Base-by-base conservation (phyloP, 1,140 invertebrate genomes). In the Trachelipus rathkii region DNA sequence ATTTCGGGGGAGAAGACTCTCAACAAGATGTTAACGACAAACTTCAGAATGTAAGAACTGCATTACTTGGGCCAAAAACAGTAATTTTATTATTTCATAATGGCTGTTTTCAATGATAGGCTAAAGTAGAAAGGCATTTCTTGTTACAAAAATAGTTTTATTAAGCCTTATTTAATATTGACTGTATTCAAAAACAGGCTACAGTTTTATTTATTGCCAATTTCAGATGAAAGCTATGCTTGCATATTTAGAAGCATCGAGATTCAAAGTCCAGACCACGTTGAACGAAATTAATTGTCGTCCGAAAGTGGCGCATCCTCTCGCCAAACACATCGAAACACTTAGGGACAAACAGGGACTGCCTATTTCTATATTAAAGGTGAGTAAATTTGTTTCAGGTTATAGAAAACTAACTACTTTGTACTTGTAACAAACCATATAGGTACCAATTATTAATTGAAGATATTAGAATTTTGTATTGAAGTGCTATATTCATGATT, bases 11-110 rank as follows among this genome's bases (percentile, higher is more conserved):
- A 45, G 92, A 95, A 82, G 95, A 96, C 83, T 92, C 93, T 23
- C 93, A 96, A 81, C 93, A 96, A 83, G 96, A 95, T 82, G 92
- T 96, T 10, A 91, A 90, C 68, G 94, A 97, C 79, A 96, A 95
- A 86, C 84, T 97, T 0, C 92, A 94, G 83, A 93, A 96, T 85
- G 94, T 96, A 87, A 86, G 88, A 85, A 33, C 53, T 15, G 5
- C 15, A 23, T 72, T 66, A 33, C 10, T 73, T 15, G 43, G 66
- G 21, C 46, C 50, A 50, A 33, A 6, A 33, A 33, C 33, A 33
- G 33, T 76, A 70, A 71, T 68, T 19, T 60, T 72, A 19, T 13
- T 23, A 73, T 15, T 72, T 50, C 15, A 43, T 44, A 9, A 21
- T 23, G 21, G 10, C 70, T 73, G 9, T n/a, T 5, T 5, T 33